Percentiles rank a stretch among this genome's conserved stretches.
Conservation (phyloP, 2,888 invertebrate species). For the Coecobrya sp. region DNA sequence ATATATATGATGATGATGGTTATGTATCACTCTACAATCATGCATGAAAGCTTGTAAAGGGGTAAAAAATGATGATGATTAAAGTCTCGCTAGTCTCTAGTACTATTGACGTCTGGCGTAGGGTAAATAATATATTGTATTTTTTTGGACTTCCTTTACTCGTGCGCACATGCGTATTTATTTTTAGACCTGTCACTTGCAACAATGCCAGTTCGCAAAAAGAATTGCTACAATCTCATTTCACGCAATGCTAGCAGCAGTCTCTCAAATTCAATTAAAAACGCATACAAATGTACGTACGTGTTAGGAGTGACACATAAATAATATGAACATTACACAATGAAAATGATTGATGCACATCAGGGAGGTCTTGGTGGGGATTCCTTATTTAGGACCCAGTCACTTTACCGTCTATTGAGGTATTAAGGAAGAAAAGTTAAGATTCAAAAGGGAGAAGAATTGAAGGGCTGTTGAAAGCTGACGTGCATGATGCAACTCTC, state of each 20-base stretch:
- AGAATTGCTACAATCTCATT: slow-evolving; percentile 23
- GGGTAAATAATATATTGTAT: neutral
- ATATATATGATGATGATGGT: slow-evolving; percentile 1
- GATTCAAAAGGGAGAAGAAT: slow-evolving; percentile 32
- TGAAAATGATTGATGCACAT: slow-evolving; percentile 52
- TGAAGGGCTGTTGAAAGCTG: neutral
- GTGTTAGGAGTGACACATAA: slow-evolving; percentile 11
- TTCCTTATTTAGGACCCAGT: neutral
- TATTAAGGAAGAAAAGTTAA: neutral
- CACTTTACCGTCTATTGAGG: neutral
- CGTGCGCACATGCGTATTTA: slow-evolving; percentile 15
- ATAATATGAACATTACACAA: slow-evolving; percentile 17
- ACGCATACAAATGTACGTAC: neutral
- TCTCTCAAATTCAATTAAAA: slow-evolving; percentile 42
- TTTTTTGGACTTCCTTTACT: neutral
- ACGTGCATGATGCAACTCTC: neutral
- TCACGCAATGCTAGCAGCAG: slow-evolving; percentile 16
- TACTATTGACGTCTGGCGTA: neutral
- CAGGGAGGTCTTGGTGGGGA: slow-evolving; percentile 22
- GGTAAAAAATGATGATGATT: neutral
- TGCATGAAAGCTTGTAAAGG: slow-evolving; percentile 1
- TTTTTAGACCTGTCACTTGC: slow-evolving; percentile 67
- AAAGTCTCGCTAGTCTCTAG: too few relatives aligned
- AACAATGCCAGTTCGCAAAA: slow-evolving; percentile 47
- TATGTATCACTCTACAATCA: neutral